Base-by-base conservation (phyloP, 2,797 vertebrate species). In the Hyperoplus immaculatus region DNA sequence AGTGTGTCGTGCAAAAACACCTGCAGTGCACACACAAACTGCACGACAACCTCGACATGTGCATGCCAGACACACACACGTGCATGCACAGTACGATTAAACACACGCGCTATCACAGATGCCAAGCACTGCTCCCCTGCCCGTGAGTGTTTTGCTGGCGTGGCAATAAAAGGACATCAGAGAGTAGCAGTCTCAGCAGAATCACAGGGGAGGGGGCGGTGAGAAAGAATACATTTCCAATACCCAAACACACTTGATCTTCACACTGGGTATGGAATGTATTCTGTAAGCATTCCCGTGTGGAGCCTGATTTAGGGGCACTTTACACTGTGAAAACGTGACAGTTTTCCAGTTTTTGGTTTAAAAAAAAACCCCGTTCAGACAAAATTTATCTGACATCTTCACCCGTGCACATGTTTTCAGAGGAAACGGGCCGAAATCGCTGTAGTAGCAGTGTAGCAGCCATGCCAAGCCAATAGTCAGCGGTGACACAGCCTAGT, bases 131-230 rank as follows among this genome's bases (percentile, higher is more conserved):
- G 56, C 53, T 64, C 76, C 72, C 38, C 66, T 82, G 78, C 70
- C 72, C 59, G 85, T 67, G 82, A 51, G 83, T 85, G 86, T 93
- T 93, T 86, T 93, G 92, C 92, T 93, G 86, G 85, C 79, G 73
- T 75, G 80, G 92, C 93, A 93, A 89, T 92, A 93, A 92, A 88
- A 87, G 69, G 83, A 87, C 89, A 91, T 88, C 75, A 86, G 82
- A 88, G 83, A 60, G 83, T 87, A 89, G 91, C 92, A 78, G 87
- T 66, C 86, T 93, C 92, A 93, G 92, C 92, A 92, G 82, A 93
- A 92, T 88, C 77, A 78, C 75, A 79, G 69, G 67, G 58, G 45
- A 63, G 43, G 58, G 53, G 77, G 88, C 77, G 80, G 77, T 53
- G 60, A 81, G 88, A 85, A 71, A 70, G 83, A 91, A 89, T 89